phyloP scores from a whole-genome alignment of 2,888 invertebrate genomes.

The Yponomeuta malinellus region DNA sequence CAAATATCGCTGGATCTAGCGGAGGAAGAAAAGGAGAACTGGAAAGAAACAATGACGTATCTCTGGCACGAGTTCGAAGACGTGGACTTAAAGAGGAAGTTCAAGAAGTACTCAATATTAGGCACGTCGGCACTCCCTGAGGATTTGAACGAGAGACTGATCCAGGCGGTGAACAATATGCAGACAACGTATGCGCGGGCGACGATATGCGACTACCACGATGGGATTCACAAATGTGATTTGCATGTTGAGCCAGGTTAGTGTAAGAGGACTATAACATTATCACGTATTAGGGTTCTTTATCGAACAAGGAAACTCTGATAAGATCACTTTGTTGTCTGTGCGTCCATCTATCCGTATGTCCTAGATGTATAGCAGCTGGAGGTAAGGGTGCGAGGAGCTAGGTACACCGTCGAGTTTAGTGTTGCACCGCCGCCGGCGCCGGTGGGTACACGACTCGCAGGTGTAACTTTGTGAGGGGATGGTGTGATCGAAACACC shows the following conservation, averaged over 20 bases:
- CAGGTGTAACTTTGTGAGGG: no score
- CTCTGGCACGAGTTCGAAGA: constrained; percentile 84
- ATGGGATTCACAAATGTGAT: constrained; percentile 80
- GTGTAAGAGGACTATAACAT: background rate
- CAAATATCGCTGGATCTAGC: constrained; percentile 54
- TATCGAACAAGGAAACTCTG: background rate
- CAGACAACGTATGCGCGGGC: constrained; percentile 84
- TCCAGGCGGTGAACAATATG: constrained; percentile 81
- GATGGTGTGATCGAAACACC: no score
- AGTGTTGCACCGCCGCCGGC: no score
- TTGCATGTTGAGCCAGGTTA: constrained; percentile 83
- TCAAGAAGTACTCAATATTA: constrained; percentile 80
- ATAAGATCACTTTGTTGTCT: background rate
- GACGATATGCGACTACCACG: constrained; percentile 82
- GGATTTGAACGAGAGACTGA: constrained; percentile 77
- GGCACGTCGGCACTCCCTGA: constrained; percentile 85
- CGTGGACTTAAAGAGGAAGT: constrained; percentile 81
- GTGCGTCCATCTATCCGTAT: background rate
- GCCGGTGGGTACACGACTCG: no score
- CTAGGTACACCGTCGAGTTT: no score
- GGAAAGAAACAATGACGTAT: constrained; percentile 80
- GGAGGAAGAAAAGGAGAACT: constrained; percentile 77
- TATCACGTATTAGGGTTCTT: background rate
- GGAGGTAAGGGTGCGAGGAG: no score
- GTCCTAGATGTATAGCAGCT: background rate